A percentile compares a stretch with the other conserved stretches of the same genome.
Evolutionary conservation across 2,797 vertebrate genomes (phyloP).

Genomic region (Lacerta bilineata): DNA sequence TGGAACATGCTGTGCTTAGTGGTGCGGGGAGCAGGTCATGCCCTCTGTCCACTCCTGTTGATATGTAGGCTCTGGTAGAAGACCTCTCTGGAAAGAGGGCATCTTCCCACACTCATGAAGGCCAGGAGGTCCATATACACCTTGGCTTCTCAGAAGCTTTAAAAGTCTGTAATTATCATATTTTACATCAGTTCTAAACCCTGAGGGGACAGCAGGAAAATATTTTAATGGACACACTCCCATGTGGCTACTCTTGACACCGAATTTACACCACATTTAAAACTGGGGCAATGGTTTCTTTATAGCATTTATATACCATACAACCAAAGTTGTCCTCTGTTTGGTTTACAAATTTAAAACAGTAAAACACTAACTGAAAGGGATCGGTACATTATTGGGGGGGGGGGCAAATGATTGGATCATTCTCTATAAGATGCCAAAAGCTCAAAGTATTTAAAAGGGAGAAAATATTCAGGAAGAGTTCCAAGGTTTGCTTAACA

Average conservation of each 20-base stretch:
- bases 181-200: background rate
- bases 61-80: too few species aligned
- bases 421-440: background rate
- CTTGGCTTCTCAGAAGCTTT: background rate
- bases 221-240: background rate
- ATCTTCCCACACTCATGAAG: background rate
- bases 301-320: background rate
- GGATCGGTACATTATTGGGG: too few species aligned
- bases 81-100: too few species aligned
- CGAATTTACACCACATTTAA: background rate
- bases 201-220: too few species aligned
- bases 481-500: background rate
- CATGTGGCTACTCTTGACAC: too few species aligned
- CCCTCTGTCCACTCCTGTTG: background rate
- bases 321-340: too few species aligned
- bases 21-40: background rate
- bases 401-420: background rate
- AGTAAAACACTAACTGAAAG: too few species aligned
- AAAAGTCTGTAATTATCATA: background rate
- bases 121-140: too few species aligned
- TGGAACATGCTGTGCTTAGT: background rate
- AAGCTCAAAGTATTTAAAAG: background rate
- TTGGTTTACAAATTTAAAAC: too few species aligned
- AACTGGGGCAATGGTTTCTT: background rate
- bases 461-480: background rate